Conservation (phyloP, 2,797 vertebrate genomes). For the Passerculus sandwichensis region DNA sequence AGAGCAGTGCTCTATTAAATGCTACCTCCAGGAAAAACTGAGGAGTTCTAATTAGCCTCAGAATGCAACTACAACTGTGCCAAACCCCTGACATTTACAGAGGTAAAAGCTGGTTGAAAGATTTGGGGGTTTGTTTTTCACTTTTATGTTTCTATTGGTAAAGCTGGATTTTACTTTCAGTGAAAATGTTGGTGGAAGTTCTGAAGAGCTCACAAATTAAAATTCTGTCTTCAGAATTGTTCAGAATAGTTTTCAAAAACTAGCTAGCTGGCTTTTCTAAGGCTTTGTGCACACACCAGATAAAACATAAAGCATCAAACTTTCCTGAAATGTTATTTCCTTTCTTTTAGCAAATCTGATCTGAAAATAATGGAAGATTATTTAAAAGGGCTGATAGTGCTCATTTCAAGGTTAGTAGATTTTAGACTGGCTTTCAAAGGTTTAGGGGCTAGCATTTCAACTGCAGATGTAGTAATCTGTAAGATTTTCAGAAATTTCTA, state of each 20-base stretch:
- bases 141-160: background rate
- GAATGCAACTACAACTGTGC: background rate
- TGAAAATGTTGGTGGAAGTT: background rate
- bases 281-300: background rate
- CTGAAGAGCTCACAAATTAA: background rate
- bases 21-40: background rate
- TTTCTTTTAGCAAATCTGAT: background rate
- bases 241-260: background rate
- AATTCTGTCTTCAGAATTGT: background rate
- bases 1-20: background rate
- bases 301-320: background rate
- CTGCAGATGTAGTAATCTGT: background rate
- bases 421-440: background rate
- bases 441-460: background rate
- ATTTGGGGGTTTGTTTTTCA: background rate
- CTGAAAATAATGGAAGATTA: background rate
- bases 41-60: background rate
- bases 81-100: background rate
- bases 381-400: background rate
- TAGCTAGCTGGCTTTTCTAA: background rate
- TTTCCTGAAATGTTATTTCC: background rate
- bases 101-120: background rate
- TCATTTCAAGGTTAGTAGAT: background rate
- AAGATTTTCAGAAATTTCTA: background rate
- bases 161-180: background rate